A percentile compares a stretch with the other conserved stretches of the same genome.
Evolutionary conservation across 2,797 vertebrate genomes (phyloP).

Genomic region (Sebastiscus tertius): DNA sequence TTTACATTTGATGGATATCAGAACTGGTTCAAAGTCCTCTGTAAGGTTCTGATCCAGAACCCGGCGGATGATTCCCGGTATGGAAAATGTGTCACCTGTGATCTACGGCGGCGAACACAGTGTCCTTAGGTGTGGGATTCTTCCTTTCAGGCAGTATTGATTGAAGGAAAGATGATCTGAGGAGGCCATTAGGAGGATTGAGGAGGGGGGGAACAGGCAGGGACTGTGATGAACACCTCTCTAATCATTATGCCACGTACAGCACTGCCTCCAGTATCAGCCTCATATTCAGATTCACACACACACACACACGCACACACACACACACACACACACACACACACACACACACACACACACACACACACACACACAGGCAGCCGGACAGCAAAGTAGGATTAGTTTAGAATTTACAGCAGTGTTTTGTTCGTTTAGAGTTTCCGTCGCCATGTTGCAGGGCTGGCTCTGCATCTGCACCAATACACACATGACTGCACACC

Average conservation of each 20-base stretch:
- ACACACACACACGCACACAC: neutral
- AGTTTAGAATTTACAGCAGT: constrained; percentile 44
- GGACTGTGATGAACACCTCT: constrained; percentile 66
- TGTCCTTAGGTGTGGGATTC: constrained; percentile 72
- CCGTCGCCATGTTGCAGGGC: constrained; percentile 46
- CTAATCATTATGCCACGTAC: constrained; percentile 65
- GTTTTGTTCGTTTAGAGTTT: constrained; percentile 42
- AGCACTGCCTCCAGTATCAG: constrained; percentile 43
- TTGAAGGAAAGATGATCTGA: constrained; percentile 75
- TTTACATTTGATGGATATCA: constrained; percentile 55
- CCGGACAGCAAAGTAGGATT: constrained; percentile 23
- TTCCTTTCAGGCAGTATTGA: constrained; percentile 75
- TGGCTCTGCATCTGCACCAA: constrained; percentile 51
- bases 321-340: neutral
- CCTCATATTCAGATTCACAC: constrained; percentile 31
- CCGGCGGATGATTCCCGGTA: constrained; percentile 21
- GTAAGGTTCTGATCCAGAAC: constrained; percentile 60
- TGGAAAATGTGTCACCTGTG: constrained; percentile 70
- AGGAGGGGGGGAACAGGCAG: constrained; percentile 34
- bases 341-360: neutral
- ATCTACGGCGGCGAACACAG: constrained; percentile 63
- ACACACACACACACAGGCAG: neutral
- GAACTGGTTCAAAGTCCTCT: constrained; percentile 57
- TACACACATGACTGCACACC: constrained; percentile 56
- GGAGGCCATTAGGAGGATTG: constrained; percentile 69